Conservation (phyloP, 2,113 vertebrate genomes). For the Anolis carolinensis region DNA sequence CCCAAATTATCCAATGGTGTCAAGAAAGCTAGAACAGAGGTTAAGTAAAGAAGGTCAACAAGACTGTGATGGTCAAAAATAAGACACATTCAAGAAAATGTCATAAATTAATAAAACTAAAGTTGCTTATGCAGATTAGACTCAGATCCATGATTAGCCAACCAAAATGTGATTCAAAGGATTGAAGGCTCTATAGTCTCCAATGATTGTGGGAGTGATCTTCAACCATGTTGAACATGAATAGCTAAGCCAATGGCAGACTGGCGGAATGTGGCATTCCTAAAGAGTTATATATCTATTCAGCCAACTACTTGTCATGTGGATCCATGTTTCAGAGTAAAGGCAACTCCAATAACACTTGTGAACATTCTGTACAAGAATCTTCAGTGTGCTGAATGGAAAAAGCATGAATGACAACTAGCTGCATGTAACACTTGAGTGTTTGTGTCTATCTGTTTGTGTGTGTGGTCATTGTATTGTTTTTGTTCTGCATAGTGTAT, state of each 20-base stretch:
- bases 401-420: neutral
- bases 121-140: too few species aligned
- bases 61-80: too few species aligned
- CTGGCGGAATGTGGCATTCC: neutral
- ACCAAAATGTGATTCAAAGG: neutral
- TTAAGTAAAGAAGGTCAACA: too few species aligned
- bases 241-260: neutral
- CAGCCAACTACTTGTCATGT: fast-evolving
- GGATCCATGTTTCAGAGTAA: neutral
- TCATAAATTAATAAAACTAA: too few species aligned
- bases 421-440: neutral
- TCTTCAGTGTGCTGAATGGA: neutral
- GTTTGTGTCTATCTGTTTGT: neutral
- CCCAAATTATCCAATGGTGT: too few species aligned
- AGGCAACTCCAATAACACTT: neutral
- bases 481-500: fast-evolving
- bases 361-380: neutral
- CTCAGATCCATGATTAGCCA: neutral
- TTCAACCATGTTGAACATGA: neutral
- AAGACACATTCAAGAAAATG: too few species aligned
- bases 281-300: fast-evolving
- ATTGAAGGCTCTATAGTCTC: neutral
- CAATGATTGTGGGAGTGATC: neutral
- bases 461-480: neutral
- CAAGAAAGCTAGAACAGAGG: too few species aligned